Evolutionary conservation across 1,140 invertebrate species (phyloP).

Genomic region (Octopus sinensis): DNA sequence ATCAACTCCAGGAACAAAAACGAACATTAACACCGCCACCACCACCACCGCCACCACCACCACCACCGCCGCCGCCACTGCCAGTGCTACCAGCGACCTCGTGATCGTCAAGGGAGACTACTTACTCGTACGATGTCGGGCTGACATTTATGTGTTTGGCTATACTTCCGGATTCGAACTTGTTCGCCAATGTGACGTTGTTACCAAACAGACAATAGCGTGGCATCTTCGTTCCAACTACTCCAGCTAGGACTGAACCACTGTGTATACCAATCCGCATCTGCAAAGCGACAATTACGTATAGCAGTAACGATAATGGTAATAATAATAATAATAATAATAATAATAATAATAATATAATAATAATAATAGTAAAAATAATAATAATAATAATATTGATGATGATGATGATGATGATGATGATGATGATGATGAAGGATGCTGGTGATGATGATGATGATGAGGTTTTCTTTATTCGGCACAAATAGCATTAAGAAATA

Average conservation of each 20-base stretch:
- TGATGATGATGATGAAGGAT: too few relatives aligned
- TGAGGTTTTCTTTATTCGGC: too few relatives aligned
- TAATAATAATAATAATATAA: too few relatives aligned
- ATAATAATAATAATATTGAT: too few relatives aligned
- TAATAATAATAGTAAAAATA: too few relatives aligned
- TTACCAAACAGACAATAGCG: conserved; percentile 56
- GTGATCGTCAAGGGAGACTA: neutral
- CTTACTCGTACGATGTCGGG: conserved; percentile 87
- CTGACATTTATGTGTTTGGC: conserved; percentile 86
- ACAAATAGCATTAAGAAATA: too few relatives aligned
- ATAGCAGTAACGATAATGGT: neutral
- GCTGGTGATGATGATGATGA: too few relatives aligned
- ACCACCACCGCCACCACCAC: too few relatives aligned
- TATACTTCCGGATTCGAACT: conserved; percentile 90
- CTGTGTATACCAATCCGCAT: conserved; percentile 88
- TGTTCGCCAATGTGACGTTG: conserved; percentile 90
- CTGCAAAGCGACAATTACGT: conserved; percentile 60
- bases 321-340: too few relatives aligned
- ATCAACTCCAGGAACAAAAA: too few relatives aligned
- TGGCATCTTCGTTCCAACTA: conserved; percentile 54
- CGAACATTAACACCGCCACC: too few relatives aligned
- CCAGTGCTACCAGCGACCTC: neutral
- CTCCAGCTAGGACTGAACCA: conserved; percentile 52
- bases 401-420: too few relatives aligned
- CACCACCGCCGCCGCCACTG: neutral